phyloP scores from a whole-genome alignment of 2,797 vertebrate genomes.

The Agapornis canus region DNA sequence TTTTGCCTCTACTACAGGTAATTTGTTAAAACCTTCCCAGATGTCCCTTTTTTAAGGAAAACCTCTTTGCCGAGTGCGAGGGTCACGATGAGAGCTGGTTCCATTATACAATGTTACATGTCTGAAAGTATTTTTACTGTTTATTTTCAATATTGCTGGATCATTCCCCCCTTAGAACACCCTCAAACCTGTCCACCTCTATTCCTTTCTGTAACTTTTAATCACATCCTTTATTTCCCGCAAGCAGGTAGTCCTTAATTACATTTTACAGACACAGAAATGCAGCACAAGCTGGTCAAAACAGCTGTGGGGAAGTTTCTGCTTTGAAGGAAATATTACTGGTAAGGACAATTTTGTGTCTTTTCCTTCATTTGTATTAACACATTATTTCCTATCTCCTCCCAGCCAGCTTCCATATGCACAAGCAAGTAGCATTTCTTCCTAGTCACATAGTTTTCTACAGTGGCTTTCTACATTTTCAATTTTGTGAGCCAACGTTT shows the following conservation, averaged over 20 bases:
- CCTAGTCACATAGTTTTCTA: not conserved
- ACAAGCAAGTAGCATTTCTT: not conserved
- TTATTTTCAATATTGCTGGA: slow-evolving; percentile 37
- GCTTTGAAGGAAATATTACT: not conserved
- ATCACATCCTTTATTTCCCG: slow-evolving; percentile 51
- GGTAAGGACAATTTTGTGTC: not conserved
- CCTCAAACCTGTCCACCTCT: not conserved
- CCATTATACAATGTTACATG: not conserved
- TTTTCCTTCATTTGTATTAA: not conserved
- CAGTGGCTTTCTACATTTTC: not conserved
- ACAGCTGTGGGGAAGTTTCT: slow-evolving; percentile 54
- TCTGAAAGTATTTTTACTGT: slow-evolving; percentile 2
- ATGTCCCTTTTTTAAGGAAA: not conserved
- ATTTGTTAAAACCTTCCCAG: not conserved
- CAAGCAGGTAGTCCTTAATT: slow-evolving; percentile 62
- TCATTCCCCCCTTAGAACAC: not conserved
- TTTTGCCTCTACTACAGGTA: not conserved
- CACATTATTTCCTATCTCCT: not conserved
- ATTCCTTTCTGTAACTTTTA: slow-evolving; percentile 11
- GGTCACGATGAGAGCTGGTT: not conserved
- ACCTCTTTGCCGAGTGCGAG: not conserved
- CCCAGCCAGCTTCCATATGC: not conserved
- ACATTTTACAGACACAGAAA: slow-evolving; percentile 54
- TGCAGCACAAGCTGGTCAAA: slow-evolving; percentile 34
- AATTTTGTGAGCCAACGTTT: not conserved